Percentiles rank a stretch among this genome's conserved stretches.
Evolutionary conservation across 2,113 vertebrate species (phyloP).

Genomic region (Cettia cetti): DNA sequence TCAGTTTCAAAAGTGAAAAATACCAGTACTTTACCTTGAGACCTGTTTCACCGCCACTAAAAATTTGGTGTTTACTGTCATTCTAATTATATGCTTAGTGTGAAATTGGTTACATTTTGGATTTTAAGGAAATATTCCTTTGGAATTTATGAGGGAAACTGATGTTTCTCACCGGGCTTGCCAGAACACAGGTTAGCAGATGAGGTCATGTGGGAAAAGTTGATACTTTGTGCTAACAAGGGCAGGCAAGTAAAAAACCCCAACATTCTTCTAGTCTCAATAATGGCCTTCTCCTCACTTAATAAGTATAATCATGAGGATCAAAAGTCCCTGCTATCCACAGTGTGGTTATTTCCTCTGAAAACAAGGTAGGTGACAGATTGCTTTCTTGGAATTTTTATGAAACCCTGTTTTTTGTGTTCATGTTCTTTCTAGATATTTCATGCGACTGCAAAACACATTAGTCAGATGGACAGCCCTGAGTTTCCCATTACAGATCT

Average conservation of each 20-base stretch:
- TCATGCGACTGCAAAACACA: background rate
- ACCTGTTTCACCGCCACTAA: background rate
- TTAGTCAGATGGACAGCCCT: background rate
- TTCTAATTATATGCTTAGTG: background rate
- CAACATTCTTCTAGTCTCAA: background rate
- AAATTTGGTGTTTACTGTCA: background rate
- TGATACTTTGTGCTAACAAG: background rate
- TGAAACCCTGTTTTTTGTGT: background rate
- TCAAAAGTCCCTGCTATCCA: background rate
- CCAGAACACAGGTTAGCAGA: background rate
- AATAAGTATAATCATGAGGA: background rate
- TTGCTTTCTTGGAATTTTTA: background rate
- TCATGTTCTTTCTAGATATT: background rate
- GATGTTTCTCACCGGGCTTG: background rate
- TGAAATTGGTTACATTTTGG: background rate
- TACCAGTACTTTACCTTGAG: background rate
- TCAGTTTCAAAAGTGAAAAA: background rate
- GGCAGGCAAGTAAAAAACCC: background rate
- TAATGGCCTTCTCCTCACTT: background rate
- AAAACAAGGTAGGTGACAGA: background rate
- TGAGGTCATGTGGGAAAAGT: background rate
- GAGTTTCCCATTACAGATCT: background rate
- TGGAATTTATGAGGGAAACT: background rate
- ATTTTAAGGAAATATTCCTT: background rate
- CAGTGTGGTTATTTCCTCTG: background rate